Percentiles rank a stretch among this genome's conserved stretches.
These are phyloP conservation scores for Chorisops tibialis DNA, from an alignment of 2,888 invertebrate genomes.

Conservation along the genomic window DNA sequence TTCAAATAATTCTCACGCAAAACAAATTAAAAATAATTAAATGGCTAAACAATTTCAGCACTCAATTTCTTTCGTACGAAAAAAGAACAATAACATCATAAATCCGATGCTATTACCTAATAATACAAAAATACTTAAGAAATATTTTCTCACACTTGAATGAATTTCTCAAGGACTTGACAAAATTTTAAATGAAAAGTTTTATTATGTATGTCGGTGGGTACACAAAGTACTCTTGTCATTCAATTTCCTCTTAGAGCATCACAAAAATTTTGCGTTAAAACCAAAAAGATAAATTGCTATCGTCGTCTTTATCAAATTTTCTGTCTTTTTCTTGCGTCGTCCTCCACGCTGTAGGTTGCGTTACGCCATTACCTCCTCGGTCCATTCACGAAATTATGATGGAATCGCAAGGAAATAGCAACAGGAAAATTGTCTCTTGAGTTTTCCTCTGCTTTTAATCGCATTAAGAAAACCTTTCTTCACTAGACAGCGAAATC, in stretches of 20 bases:
- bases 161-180: too few relatives aligned
- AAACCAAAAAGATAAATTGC: not conserved
- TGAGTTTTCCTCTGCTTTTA: conserved; percentile 27
- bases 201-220: too few relatives aligned
- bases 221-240: too few relatives aligned
- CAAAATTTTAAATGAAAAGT: too few relatives aligned
- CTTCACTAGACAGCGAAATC: conserved; percentile 32
- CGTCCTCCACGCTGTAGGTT: not conserved
- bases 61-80: too few relatives aligned
- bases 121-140: too few relatives aligned
- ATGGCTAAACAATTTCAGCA: too few relatives aligned
- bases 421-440: conserved; percentile 31
- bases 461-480: conserved; percentile 33
- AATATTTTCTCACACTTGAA: too few relatives aligned
- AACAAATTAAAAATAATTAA: too few relatives aligned
- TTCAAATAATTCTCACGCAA: too few relatives aligned
- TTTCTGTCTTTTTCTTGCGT: not conserved
- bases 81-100: too few relatives aligned
- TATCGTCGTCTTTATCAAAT: not conserved
- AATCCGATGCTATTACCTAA: too few relatives aligned
- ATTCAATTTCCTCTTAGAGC: not conserved
- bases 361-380: not conserved
- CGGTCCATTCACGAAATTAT: conserved; percentile 1
- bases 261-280: not conserved
- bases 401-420: conserved; percentile 5